A percentile compares a stretch with the other conserved stretches of the same genome.
Evolutionary conservation across 2,113 vertebrate genomes (phyloP).

Genomic region (Fregetta grallaria): DNA sequence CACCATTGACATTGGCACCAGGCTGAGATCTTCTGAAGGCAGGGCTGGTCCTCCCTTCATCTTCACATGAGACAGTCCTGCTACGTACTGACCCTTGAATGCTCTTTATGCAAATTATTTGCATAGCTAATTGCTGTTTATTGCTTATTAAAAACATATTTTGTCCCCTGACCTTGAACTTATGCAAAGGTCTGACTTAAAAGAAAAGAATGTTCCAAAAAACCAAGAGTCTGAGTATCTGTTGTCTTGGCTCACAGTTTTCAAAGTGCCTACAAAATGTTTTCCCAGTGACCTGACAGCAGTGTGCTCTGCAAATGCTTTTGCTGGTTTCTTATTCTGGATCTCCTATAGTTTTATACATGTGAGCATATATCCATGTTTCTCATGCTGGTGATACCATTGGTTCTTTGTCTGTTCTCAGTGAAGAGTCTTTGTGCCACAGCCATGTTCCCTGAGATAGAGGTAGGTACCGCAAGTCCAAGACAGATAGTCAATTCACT

Average conservation of each 20-base stretch:
- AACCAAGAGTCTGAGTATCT: not conserved
- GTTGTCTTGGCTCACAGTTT: not conserved
- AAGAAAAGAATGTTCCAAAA: not conserved
- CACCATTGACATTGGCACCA: not conserved
- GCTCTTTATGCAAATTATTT: not conserved
- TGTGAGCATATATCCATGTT: not conserved
- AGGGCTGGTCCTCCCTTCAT: not conserved
- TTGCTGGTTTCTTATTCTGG: not conserved
- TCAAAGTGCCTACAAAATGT: not conserved
- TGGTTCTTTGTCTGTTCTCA: not conserved
- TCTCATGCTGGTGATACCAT: not conserved
- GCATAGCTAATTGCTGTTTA: not conserved
- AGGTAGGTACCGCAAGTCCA: not conserved
- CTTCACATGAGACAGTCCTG: not conserved
- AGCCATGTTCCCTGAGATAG: not conserved
- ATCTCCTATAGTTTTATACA: not conserved
- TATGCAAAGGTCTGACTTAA: not conserved
- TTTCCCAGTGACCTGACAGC: not conserved
- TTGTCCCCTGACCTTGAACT: not conserved
- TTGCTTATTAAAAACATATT: not conserved
- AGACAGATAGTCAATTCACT: not conserved
- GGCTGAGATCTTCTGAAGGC: not conserved
- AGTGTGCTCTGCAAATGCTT: not conserved
- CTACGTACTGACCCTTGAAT: not conserved
- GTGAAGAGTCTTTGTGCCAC: rapidly evolving